Conservation (phyloP, 2,113 vertebrate genomes). For the Oryzias celebensis region DNA sequence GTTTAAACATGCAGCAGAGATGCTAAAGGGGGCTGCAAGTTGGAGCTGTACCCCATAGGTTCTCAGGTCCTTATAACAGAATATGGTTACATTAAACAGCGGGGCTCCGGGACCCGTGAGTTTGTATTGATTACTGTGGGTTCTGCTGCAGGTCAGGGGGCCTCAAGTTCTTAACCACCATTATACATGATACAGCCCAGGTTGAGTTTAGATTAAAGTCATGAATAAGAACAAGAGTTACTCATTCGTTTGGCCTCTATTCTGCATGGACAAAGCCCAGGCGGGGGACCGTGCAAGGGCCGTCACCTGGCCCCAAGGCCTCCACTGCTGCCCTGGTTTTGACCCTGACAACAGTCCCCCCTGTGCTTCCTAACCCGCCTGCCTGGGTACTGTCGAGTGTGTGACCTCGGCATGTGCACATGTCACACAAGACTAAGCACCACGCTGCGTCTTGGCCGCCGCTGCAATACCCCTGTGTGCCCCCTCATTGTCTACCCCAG, state of each 20-base stretch:
- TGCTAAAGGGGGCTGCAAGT: constrained; percentile 43
- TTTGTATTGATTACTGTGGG: constrained; percentile 48
- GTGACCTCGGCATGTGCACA: constrained; percentile 76
- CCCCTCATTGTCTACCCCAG: constrained; percentile 69
- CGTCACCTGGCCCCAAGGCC: constrained; percentile 52
- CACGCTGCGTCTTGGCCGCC: constrained; percentile 68
- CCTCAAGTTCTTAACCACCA: constrained; percentile 38
- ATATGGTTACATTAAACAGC: constrained; percentile 61
- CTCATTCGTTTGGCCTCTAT: constrained; percentile 77
- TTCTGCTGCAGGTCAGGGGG: constrained; percentile 55
- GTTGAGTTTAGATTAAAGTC: constrained; percentile 73
- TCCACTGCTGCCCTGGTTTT: constrained; percentile 67
- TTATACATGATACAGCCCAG: constrained; percentile 64
- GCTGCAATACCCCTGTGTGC: constrained; percentile 67
- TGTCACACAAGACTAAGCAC: constrained; percentile 65
- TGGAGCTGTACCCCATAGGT: constrained; percentile 53
- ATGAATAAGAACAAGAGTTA: constrained; percentile 79
- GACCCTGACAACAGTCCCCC: constrained; percentile 74
- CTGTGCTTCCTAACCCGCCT: constrained; percentile 65
- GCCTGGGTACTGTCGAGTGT: constrained; percentile 69
- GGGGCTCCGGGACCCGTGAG: constrained; percentile 29
- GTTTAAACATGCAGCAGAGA: constrained; percentile 39
- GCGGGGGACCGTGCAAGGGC: constrained; percentile 65
- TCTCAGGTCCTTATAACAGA: constrained; percentile 38
- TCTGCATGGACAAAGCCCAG: constrained; percentile 71